A percentile compares a stretch with the other conserved stretches of the same genome.
Conservation (phyloP, 2,113 vertebrate genomes). For the Albula glossodonta region DNA sequence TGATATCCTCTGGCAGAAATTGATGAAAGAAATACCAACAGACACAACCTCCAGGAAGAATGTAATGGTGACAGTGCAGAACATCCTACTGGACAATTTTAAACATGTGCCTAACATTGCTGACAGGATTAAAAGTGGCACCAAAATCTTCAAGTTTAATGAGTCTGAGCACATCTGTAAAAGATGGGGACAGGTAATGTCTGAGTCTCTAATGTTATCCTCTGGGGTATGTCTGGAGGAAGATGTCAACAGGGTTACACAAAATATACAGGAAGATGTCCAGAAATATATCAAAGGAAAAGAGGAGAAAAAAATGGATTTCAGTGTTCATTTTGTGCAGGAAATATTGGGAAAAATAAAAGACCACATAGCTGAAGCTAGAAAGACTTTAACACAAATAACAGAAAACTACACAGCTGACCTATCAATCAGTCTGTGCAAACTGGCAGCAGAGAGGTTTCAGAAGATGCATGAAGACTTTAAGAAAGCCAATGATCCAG, state of each 20-base stretch:
- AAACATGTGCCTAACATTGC: background rate
- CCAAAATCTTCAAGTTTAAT: no score
- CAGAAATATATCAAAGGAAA: background rate
- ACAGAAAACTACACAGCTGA: background rate
- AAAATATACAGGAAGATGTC: background rate
- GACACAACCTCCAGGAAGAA: background rate
- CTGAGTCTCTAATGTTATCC: background rate
- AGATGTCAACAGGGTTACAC: background rate
- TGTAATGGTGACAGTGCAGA: background rate
- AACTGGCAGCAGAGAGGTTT: background rate
- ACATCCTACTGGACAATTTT: background rate
- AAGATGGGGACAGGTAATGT: no score
- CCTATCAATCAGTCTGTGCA: background rate
- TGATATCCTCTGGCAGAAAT: background rate
- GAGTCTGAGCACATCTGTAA: no score
- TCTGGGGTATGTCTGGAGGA: background rate
- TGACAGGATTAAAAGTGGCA: no score
- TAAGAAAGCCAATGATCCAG: conserved; percentile 37
- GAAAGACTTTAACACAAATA: background rate
- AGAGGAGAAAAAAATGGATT: background rate
- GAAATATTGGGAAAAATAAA: background rate
- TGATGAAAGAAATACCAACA: background rate
- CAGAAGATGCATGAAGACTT: conserved; percentile 16
- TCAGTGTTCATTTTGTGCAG: background rate
- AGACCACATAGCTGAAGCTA: background rate